These are phyloP conservation scores for Gadus macrocephalus DNA, from an alignment of 2,113 vertebrate species.

Conservation along the genomic window DNA sequence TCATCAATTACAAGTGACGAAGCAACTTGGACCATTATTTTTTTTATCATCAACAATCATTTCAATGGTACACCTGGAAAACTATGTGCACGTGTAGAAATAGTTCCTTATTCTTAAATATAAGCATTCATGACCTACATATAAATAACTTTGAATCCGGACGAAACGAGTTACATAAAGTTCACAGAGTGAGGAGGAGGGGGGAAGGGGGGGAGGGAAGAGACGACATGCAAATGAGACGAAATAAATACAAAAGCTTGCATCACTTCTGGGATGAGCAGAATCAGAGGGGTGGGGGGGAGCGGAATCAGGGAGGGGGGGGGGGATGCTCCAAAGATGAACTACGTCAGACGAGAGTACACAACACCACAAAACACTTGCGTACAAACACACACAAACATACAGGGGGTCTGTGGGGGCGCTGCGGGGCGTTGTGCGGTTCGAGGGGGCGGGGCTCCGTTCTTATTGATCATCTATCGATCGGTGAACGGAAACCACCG, in stretches of 20 bases:
- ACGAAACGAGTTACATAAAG: constrained; percentile 89
- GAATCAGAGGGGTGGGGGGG: too few species aligned
- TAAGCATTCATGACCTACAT: constrained; percentile 99
- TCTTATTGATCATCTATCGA: constrained; percentile 65
- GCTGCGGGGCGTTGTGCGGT: constrained; percentile 89
- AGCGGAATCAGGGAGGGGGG: constrained; percentile 75
- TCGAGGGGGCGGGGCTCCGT: constrained; percentile 60
- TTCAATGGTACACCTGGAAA: constrained; percentile 99
- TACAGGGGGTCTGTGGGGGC: constrained; percentile 83
- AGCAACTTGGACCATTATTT: constrained; percentile 76
- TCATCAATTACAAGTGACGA: constrained; percentile 56
- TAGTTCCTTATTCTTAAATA: constrained; percentile 99
- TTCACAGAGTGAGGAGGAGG: constrained; percentile 84
- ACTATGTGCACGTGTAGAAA: constrained; percentile 99
- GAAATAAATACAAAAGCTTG: constrained; percentile 81
- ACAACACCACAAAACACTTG: constrained; percentile 98
- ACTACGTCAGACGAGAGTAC: constrained; percentile 92
- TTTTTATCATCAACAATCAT: constrained; percentile 99
- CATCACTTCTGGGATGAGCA: too few species aligned
- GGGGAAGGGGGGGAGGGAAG: constrained; percentile 72
- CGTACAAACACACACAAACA: constrained; percentile 95
- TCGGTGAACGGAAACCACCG: constrained; percentile 49
- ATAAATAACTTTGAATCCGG: constrained; percentile 97
- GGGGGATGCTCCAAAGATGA: constrained; percentile 81
- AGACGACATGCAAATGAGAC: constrained; percentile 93